Evolutionary conservation across 2,797 vertebrate genomes (phyloP).

Genomic region (Anableps anableps): DNA sequence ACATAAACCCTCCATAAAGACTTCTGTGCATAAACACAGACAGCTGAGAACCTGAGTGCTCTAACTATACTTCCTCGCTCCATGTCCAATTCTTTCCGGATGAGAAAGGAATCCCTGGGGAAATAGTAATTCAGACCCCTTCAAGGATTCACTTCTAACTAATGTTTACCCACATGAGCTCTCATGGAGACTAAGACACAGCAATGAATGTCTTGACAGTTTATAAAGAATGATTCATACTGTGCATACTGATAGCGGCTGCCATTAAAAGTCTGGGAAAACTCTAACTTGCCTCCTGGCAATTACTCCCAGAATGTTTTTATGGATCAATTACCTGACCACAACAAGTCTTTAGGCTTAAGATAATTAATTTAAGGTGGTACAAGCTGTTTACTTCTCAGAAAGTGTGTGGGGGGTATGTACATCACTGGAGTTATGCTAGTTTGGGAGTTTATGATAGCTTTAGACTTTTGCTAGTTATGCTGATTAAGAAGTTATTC

Average conservation of each 20-base stretch:
- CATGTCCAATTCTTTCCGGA: conserved; percentile 54
- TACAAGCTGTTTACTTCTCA: conserved; percentile 53
- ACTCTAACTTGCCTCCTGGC: conserved; percentile 32
- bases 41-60: conserved; percentile 22
- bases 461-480: background rate
- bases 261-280: conserved; percentile 39
- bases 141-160: conserved; percentile 60
- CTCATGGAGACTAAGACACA: conserved; percentile 42
- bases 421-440: background rate
- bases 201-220: conserved; percentile 36
- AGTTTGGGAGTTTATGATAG: background rate
- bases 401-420: background rate
- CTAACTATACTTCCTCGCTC: conserved; percentile 24
- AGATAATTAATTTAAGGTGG: conserved; percentile 44
- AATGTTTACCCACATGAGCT: conserved; percentile 28
- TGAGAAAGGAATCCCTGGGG: conserved; percentile 49
- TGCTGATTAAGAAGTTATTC: background rate
- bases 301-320: conserved; percentile 44
- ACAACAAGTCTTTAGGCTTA: conserved; percentile 30
- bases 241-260: conserved; percentile 33
- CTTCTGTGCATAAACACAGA: conserved; percentile 45
- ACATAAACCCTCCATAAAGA: conserved; percentile 25
- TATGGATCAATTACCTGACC: conserved; percentile 61
- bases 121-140: conserved; percentile 45
- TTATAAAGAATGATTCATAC: conserved; percentile 64